These are phyloP conservation scores for Drosophila serrata DNA, from an alignment of 1,140 invertebrate species.

Conservation along the genomic window DNA sequence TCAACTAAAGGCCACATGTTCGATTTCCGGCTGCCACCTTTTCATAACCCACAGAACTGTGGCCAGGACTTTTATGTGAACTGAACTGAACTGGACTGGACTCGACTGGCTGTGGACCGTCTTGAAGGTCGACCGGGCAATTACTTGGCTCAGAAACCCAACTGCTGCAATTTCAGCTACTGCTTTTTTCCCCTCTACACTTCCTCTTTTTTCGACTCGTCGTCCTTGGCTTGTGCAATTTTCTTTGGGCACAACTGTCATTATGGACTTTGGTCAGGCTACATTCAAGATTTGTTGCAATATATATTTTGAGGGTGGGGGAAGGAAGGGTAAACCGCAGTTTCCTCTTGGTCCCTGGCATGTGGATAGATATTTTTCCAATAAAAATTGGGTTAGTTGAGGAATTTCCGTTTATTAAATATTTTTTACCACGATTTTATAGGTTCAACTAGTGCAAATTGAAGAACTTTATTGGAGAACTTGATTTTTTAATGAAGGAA, in stretches of 20 bases:
- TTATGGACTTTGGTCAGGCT: slow-evolving; percentile 58
- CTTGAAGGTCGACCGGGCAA: slow-evolving; percentile 73
- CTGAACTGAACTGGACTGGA: slow-evolving; percentile 7
- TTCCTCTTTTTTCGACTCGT: slow-evolving; percentile 43
- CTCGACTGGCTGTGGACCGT: slow-evolving; percentile 28
- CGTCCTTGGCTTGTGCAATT: slow-evolving; percentile 79
- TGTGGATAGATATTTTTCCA: slow-evolving; percentile 37
- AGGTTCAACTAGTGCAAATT: not conserved
- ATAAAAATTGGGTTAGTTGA: slow-evolving; percentile 35
- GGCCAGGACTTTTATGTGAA: slow-evolving; percentile 57
- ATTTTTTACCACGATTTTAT: slow-evolving; percentile 30
- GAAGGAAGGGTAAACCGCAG: slow-evolving; percentile 29
- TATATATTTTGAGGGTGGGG: slow-evolving; percentile 6
- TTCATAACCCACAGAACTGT: slow-evolving; percentile 70
- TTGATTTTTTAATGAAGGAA: not conserved
- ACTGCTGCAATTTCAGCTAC: slow-evolving; percentile 64
- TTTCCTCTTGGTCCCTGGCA: slow-evolving; percentile 14
- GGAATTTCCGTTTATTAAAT: slow-evolving; percentile 37
- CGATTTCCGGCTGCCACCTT: slow-evolving; percentile 69
- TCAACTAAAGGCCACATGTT: slow-evolving; percentile 73
- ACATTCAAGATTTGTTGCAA: slow-evolving; percentile 48
- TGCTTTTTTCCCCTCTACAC: slow-evolving; percentile 26
- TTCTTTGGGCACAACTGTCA: slow-evolving; percentile 52
- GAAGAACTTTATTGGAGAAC: not conserved
- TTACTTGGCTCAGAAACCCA: slow-evolving; percentile 55